Percentiles rank a stretch among this genome's conserved stretches.
phyloP scores from a whole-genome alignment of 2,113 vertebrate species.

The Dipodomys ordii region DNA sequence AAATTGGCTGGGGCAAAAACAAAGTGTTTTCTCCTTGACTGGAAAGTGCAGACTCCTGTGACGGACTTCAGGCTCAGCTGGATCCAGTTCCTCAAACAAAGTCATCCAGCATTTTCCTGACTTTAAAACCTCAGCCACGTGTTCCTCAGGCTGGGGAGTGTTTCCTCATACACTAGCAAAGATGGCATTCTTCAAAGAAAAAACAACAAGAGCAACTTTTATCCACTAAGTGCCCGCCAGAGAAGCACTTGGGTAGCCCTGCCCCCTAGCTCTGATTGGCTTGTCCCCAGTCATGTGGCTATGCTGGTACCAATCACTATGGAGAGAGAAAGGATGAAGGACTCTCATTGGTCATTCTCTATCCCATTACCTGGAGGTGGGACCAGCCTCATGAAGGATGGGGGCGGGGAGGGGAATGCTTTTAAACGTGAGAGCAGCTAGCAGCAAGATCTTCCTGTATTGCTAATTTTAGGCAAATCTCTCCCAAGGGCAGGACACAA shows the following conservation, averaged over 20 bases:
- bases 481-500: constrained; percentile 7
- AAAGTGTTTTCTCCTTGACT: background rate
- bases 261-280: constrained; percentile 16
- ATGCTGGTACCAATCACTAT: background rate
- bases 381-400: background rate
- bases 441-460: background rate
- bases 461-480: constrained; percentile 30
- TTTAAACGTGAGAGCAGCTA: background rate
- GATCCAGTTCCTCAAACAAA: background rate
- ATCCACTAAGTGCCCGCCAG: background rate
- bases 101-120: background rate
- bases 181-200: background rate
- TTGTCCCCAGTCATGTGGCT: background rate
- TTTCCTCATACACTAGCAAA: background rate
- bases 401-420: background rate
- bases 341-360: background rate
- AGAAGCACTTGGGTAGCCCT: background rate
- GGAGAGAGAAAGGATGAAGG: background rate
- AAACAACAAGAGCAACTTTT: background rate
- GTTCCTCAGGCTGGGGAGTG: background rate
- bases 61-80: constrained; percentile 17
- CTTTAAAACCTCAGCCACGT: background rate
- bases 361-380: background rate
- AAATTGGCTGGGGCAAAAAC: background rate
- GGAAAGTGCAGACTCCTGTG: background rate